These are phyloP conservation scores for Oncorhynchus keta DNA, from an alignment of 2,113 vertebrate species.

Conservation along the genomic window DNA sequence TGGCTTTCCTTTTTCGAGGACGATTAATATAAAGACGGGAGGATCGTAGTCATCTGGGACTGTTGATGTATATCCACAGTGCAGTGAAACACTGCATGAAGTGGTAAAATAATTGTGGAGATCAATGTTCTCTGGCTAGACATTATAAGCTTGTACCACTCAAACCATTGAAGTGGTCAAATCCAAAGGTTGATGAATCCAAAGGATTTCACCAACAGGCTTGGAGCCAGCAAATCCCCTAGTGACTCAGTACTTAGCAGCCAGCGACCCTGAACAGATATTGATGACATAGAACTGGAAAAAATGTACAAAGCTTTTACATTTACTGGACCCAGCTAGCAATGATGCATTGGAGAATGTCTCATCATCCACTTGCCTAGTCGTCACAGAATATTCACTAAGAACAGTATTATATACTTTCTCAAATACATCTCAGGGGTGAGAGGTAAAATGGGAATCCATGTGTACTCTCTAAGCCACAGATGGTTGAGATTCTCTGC, in stretches of 20 bases:
- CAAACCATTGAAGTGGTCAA: constrained; percentile 2
- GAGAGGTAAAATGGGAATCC: background rate
- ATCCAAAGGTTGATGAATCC: constrained; percentile 37
- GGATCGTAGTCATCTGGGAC: background rate
- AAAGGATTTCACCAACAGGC: constrained; percentile 8
- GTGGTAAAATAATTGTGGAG: background rate
- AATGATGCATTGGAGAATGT: too few species aligned
- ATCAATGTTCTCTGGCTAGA: constrained; percentile 23
- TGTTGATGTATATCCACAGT: background rate
- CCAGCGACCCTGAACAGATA: constrained; percentile 36
- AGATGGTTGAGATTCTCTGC: background rate
- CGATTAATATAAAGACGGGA: background rate
- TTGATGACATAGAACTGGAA: constrained; percentile 32
- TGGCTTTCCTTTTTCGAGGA: background rate
- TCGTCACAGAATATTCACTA: background rate
- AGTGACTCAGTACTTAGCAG: constrained; percentile 27
- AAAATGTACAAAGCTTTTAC: background rate
- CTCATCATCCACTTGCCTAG: too few species aligned
- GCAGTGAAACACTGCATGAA: constrained; percentile 25
- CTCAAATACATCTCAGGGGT: background rate
- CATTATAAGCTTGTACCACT: background rate
- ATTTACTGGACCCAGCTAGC: too few species aligned
- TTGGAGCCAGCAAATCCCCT: constrained; percentile 20
- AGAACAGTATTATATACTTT: background rate
- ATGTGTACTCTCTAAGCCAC: background rate